Evolutionary conservation across 2,113 vertebrate species (phyloP).

Genomic region (Gnathonemus longibarbis): DNA sequence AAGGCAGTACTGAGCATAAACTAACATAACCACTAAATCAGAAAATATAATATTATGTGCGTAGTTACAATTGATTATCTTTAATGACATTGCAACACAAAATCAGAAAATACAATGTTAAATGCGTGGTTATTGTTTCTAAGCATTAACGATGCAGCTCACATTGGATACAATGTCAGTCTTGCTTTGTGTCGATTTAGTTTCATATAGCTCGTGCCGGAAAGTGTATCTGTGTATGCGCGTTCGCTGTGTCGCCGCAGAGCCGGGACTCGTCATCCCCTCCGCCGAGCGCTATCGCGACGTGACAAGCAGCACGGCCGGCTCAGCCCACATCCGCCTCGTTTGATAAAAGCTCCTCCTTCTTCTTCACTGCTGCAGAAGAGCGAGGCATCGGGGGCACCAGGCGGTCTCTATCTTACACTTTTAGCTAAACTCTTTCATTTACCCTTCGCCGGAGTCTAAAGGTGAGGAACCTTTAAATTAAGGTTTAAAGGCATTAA

Average conservation of each 20-base stretch:
- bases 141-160: background rate
- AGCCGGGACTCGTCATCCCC: background rate
- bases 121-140: background rate
- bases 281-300: background rate
- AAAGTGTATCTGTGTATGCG: background rate
- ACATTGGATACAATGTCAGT: background rate
- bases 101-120: background rate
- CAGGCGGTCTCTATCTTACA: background rate
- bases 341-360: background rate
- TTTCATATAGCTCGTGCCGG: background rate
- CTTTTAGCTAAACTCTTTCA: background rate
- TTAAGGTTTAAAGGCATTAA: background rate
- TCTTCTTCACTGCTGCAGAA: background rate
- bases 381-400: background rate
- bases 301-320: background rate
- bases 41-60: background rate
- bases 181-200: background rate
- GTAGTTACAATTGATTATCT: too few relatives aligned
- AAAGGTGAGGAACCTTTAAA: constrained; percentile 1
- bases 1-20: background rate
- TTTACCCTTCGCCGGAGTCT: background rate
- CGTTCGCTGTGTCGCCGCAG: background rate
- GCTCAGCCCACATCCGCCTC: background rate
- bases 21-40: background rate
- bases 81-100: background rate